Conservation (phyloP, 2,113 vertebrate species). For the Geothlypis trichas region DNA sequence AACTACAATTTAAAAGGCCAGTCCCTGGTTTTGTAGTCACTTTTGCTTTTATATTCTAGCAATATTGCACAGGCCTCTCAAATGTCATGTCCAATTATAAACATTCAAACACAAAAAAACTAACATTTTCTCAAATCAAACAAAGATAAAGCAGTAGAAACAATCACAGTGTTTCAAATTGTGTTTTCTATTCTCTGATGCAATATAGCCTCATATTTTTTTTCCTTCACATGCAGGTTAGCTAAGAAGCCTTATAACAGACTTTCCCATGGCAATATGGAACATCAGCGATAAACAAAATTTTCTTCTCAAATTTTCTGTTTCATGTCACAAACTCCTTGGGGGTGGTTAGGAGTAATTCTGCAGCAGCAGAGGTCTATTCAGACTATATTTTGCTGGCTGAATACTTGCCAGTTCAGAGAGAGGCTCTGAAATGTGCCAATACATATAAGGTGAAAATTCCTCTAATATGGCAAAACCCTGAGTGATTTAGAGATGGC, state of each 20-base stretch:
- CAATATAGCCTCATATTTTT: not conserved
- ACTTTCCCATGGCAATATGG: not conserved
- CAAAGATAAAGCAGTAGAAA: not conserved
- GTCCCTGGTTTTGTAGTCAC: not conserved
- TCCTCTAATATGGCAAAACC: not conserved
- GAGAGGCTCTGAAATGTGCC: not conserved
- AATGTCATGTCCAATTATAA: not conserved
- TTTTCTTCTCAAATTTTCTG: not conserved
- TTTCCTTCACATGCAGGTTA: not conserved
- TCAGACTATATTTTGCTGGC: not conserved
- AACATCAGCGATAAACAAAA: not conserved
- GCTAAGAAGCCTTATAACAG: not conserved
- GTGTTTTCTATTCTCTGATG: not conserved
- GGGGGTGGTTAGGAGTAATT: not conserved
- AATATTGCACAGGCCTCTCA: not conserved
- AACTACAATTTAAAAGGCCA: not conserved
- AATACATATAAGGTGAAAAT: not conserved
- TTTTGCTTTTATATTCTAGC: not conserved
- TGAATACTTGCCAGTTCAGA: not conserved
- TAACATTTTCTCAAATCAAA: not conserved
- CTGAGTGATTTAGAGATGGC: not conserved
- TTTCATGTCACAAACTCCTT: not conserved
- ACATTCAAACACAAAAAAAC: not conserved
- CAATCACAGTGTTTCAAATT: not conserved
- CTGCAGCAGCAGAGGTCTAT: not conserved